Conservation (phyloP, 2,113 vertebrate species). For the Edolisoma coerulescens region DNA sequence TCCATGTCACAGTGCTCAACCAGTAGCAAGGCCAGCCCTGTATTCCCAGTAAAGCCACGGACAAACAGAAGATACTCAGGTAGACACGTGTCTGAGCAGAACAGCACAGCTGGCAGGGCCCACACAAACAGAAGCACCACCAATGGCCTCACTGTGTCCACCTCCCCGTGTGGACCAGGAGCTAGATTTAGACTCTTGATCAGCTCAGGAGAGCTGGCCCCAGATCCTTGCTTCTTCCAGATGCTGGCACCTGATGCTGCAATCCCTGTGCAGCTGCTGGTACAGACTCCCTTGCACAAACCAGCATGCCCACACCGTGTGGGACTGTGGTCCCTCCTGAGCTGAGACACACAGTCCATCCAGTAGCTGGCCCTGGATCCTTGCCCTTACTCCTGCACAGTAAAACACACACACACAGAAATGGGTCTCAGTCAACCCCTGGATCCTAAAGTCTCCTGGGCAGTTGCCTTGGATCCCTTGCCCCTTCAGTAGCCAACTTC, state of each 20-base stretch:
- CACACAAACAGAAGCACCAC: neutral
- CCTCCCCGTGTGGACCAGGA: neutral
- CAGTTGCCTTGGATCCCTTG: neutral
- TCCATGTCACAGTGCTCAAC: accelerated
- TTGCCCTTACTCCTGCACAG: neutral
- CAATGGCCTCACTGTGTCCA: accelerated
- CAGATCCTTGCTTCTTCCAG: neutral
- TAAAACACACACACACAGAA: neutral
- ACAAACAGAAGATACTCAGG: accelerated
- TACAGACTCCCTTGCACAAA: neutral
- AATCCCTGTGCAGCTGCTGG: neutral
- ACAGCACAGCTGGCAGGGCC: neutral
- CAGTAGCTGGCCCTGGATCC: neutral
- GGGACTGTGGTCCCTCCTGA: neutral
- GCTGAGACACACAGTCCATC: neutral
- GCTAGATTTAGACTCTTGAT: neutral
- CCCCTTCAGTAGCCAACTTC: neutral
- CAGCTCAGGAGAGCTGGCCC: neutral
- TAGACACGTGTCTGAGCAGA: accelerated
- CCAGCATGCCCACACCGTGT: too few relatives aligned
- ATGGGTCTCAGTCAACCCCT: neutral
- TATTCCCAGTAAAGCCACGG: accelerated
- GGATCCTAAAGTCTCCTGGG: neutral
- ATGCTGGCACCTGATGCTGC: neutral
- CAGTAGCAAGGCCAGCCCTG: neutral